Base-by-base conservation (phyloP, 1,140 invertebrate genomes). In the Trichogramma pretiosum region DNA sequence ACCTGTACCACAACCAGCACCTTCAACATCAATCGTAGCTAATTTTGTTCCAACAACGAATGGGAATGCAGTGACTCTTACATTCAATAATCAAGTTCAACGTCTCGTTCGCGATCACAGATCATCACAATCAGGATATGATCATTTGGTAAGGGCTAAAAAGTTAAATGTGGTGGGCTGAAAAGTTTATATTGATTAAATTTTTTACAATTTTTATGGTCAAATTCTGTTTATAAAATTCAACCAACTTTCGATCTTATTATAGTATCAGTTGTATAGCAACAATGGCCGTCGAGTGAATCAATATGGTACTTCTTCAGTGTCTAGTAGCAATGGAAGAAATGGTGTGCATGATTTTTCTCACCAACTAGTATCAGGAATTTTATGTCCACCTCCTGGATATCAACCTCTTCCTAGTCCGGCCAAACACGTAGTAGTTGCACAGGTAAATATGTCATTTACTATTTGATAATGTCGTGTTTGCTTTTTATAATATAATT, bases 351-450 rank as follows among this genome's bases (percentile, higher is more conserved):
- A 56, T 70, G 84, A 60, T 50, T 89, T 91, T 68, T 84, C 84
- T 59, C 87, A 89, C 63, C 88, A 90, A 61, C 71, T 94, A 54
- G 89, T 94, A 11, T 90, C 90, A 5, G 92, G 91, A 33, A 89
- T 95, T 55, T 73, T 93, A n/a, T 93, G 89, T 67, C 88, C 87
- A 56, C 76, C 78, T 21, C 75, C 80, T 33, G 78, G 78, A n/a
- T 93, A 92, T 63, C 89, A 92, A 72, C 83, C 84, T 9, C 81
- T 89, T 74, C 82, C 82, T 47, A 87, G 85, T 54, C 81, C 83
- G 56, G 84, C 89, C 21, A 93, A 94, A 67, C 89, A 92, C 61
- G 82, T 93, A 19, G 87, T 93, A 17, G 89, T 93, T 24, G 87
- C 75, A 32, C 77, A 78, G 57, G 67, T 71, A 59, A 55, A 44